Evolutionary conservation across 2,797 vertebrate genomes (phyloP).

Genomic region (Argentina silus): DNA sequence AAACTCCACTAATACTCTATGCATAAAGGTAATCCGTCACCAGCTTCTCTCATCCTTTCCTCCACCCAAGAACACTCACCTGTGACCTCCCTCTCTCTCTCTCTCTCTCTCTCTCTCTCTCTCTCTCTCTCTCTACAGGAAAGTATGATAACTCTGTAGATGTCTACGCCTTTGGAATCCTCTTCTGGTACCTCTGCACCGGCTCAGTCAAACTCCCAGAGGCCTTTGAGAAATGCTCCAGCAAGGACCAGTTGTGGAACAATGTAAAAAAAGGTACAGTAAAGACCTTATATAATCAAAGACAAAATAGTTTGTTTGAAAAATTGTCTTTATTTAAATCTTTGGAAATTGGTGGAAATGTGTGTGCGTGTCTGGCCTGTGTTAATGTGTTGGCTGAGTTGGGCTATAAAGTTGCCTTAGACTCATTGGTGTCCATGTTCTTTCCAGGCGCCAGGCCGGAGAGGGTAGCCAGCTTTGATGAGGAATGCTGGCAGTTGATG

Average conservation of each 20-base stretch:
- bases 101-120: no score
- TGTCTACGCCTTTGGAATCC: constrained; percentile 97
- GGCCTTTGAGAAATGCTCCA: constrained; percentile 96
- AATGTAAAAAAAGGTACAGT: constrained; percentile 93
- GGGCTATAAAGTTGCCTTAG: background rate
- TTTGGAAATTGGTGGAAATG: background rate
- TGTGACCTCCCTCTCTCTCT: no score
- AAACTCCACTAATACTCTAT: no score
- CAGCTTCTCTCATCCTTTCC: no score
- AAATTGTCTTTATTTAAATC: background rate
- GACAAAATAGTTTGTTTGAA: background rate
- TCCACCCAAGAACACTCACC: no score
- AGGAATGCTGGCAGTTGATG: constrained; percentile 99
- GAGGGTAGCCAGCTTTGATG: constrained; percentile 87
- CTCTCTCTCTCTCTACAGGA: constrained; percentile 72
- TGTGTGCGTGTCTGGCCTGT: background rate
- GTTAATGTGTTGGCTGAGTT: background rate
- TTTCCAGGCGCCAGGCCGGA: constrained; percentile 89
- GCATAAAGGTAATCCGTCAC: no score
- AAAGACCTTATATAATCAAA: background rate
- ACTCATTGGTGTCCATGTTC: constrained; percentile 6
- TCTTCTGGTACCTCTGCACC: constrained; percentile 98
- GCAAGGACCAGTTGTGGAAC: constrained; percentile 98
- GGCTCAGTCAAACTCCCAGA: constrained; percentile 96
- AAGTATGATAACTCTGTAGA: constrained; percentile 99